Evolutionary conservation across 2,888 invertebrate species (phyloP), one percentile per base, ranked within the genome.

Genomic region (Saturnia pavonia): DNA sequence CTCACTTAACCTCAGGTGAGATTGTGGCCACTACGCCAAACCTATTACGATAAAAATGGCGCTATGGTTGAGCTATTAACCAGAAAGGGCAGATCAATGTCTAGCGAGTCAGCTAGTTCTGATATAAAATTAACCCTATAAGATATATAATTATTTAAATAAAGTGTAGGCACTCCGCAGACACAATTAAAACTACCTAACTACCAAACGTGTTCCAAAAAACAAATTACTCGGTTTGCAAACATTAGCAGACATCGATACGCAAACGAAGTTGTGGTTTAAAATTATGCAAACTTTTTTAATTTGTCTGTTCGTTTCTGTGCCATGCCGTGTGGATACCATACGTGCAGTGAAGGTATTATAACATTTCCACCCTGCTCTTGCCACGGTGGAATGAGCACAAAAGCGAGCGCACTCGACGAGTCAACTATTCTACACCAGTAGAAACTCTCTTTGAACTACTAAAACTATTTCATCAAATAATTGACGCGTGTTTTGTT

Each of bases 221-320:
- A 40, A 12, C 60, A 27, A 25, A 14, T 34, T 34, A 40, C 19
- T 68, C 25, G 25, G 25, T 45, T 45, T 22, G 2, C 48, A 25
- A 67, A 42, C 22, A 67, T 27, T 25, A 22, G 67, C 67, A 65
- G 40, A 34, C 34, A 40, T 19, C 14, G 40, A 40, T 40, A 65
- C n/a, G 34, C 65, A 19, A 65, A 65, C 40, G n/a, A 65, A 65
- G 40, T 65, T 40, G 65, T 16, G 34, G 40, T 34, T 65, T 34
- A 19, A 65, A 40, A 65, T 65, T 65, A 40, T 34, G 40, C 34
- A 65, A 65, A 65, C 40, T 40, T 65, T 65, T 65, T 65, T 65
- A 65, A 65, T 65, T 65, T 40, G 16, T 40, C 19, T n/a, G 65
- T 19, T 65, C 40, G 65, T 65, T 65, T 65, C 40, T 65, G 19